phyloP scores from a whole-genome alignment of 2,113 vertebrate species.

The Oenanthe melanoleuca region DNA sequence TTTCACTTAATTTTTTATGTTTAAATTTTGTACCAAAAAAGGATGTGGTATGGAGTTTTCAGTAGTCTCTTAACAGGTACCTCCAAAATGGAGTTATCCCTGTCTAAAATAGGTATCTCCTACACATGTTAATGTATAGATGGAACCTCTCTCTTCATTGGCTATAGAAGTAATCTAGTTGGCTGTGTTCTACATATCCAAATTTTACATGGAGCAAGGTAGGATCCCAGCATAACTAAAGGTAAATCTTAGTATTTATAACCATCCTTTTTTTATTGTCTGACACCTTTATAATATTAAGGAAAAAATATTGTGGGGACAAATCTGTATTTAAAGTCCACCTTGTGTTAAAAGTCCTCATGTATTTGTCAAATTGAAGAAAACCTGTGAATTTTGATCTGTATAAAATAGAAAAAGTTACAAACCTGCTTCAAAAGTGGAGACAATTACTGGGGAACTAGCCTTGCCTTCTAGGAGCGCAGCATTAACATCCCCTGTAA shows the following conservation, averaged over 20 bases:
- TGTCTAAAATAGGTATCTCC: not conserved
- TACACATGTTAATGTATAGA: not conserved
- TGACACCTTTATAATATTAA: not conserved
- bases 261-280: not conserved
- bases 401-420: not conserved
- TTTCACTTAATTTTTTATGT: not conserved
- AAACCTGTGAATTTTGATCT: not conserved
- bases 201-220: not conserved
- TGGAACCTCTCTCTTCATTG: not conserved
- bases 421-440: slow-evolving; percentile 90
- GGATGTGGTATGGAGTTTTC: not conserved
- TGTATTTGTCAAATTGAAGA: not conserved
- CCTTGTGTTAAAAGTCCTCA: not conserved
- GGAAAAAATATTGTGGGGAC: not conserved
- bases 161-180: not conserved
- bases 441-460: slow-evolving; percentile 76
- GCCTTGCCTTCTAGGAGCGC: slow-evolving; percentile 82
- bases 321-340: not conserved
- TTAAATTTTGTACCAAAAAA: not conserved
- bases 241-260: not conserved
- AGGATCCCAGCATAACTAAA: not conserved
- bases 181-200: not conserved
- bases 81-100: not conserved
- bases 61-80: not conserved
- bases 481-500: slow-evolving; percentile 80